These are phyloP conservation scores for Melitaea cinxia DNA, from an alignment of 1,140 invertebrate species.

Conservation along the genomic window DNA sequence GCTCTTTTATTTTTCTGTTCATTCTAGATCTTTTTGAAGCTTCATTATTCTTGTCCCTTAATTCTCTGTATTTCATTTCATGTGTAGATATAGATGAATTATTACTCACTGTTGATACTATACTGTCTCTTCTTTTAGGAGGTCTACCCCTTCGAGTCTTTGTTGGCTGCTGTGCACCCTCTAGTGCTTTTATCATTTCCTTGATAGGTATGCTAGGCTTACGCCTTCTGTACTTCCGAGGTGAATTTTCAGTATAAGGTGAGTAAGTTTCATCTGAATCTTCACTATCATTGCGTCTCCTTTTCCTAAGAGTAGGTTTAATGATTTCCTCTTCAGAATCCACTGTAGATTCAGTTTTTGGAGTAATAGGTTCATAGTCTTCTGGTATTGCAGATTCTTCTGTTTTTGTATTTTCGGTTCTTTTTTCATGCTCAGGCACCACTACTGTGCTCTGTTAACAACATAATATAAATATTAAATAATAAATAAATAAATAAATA, in stretches of 20 bases:
- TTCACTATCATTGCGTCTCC: slow-evolving; percentile 62
- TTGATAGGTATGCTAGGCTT: slow-evolving; percentile 69
- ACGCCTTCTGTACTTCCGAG: slow-evolving; percentile 57
- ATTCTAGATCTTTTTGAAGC: slow-evolving; percentile 87
- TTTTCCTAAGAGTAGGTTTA: slow-evolving; percentile 44
- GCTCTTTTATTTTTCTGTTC: slow-evolving; percentile 87
- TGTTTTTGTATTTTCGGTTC: slow-evolving; percentile 38
- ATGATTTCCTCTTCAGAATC: slow-evolving; percentile 65
- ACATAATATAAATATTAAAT: slow-evolving; percentile 22
- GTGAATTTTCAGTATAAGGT: slow-evolving; percentile 57
- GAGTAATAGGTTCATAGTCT: slow-evolving; percentile 66
- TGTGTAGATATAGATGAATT: slow-evolving; percentile 65
- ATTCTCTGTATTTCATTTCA: slow-evolving; percentile 83
- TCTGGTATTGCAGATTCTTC: slow-evolving; percentile 48
- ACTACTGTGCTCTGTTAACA: slow-evolving; percentile 48
- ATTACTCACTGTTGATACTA: slow-evolving; percentile 67
- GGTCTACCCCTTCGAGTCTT: slow-evolving; percentile 67
- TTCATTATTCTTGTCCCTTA: slow-evolving; percentile 89
- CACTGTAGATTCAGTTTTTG: slow-evolving; percentile 64
- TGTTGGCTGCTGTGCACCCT: slow-evolving; percentile 60
- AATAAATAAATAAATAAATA: slow-evolving; percentile 1
- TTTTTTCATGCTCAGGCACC: slow-evolving; percentile 36
- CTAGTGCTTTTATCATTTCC: slow-evolving; percentile 68
- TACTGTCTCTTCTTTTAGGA: slow-evolving; percentile 68
- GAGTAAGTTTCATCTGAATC: slow-evolving; percentile 72